Evolutionary conservation across 2,888 invertebrate species (phyloP), one percentile per base, ranked within the genome.

Genomic region (Cynaeus angustus): DNA sequence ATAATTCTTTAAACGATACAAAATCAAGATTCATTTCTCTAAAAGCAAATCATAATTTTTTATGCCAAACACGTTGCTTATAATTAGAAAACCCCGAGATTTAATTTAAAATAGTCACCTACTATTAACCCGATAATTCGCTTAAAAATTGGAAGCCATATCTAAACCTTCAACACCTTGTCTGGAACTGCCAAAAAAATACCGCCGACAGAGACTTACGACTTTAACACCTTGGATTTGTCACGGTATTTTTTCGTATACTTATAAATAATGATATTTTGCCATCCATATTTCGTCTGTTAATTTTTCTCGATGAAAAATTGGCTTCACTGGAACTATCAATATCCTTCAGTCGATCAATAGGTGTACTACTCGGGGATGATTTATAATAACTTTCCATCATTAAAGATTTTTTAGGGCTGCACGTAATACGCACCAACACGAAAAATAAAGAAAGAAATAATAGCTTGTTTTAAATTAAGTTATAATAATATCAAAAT

Each of bases 291-390:
- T 70, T 66, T 70, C 66, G 66, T 50, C 70, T 66, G 70, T 77
- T 80, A 80, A 78, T 80, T 78, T 78, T 77, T 77, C 73, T 75
- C 70, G 78, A 80, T 80, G 81, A 81, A 80, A 80, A 80, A 80
- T 81, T 77, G 77, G 75, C 78, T 78, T 73, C 71, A 72, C 67
- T 66, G 64, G 61, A 74, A 74, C 75, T 76, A 74, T 75, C 75
- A 75, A 77, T 77, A 74, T 62, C 71, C 70, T 70, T 72, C 71
- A 72, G 55, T 7, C 53, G 56, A 70, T 70, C 70, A 70, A 72
- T 71, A 64, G 72, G 69, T 70, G 62, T 71, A 72, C 64, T 70
- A 68, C 68, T 56, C 72, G 68, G 68, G 68, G 72, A 74, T 74
- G 74, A 74, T 74, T 74, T 74, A 73, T 72, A 74, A 68, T 74